phyloP scores from a whole-genome alignment of 2,113 vertebrate species.

The Saimiri boliviensis region DNA sequence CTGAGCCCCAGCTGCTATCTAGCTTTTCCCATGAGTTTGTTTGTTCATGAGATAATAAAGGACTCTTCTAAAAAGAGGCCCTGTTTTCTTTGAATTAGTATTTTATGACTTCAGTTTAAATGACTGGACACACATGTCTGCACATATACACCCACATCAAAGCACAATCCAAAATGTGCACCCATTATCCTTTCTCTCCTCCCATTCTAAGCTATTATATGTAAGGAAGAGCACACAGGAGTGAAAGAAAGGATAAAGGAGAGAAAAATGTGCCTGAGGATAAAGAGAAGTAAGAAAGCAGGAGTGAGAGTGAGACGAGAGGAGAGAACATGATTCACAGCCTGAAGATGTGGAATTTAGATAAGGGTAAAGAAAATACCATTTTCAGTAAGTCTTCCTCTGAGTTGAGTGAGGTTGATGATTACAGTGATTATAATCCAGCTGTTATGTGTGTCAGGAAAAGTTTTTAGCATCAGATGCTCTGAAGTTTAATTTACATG shows the following conservation, averaged over 20 bases:
- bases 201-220: not conserved
- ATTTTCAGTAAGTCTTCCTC: not conserved
- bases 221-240: not conserved
- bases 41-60: not conserved
- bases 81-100: not conserved
- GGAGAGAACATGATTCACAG: not conserved
- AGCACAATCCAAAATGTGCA: not conserved
- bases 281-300: not conserved
- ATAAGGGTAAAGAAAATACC: not conserved
- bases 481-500: not conserved
- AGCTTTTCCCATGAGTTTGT: too few relatives aligned
- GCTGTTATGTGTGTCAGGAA: not conserved
- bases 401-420: not conserved
- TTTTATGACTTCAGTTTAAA: not conserved
- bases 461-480: not conserved
- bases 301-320: not conserved
- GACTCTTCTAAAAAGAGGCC: not conserved
- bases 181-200: not conserved
- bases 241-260: not conserved
- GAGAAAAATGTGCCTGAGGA: not conserved
- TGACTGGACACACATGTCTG: not conserved
- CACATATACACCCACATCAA: not conserved
- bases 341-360: not conserved
- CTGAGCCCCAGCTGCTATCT: not conserved
- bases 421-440: not conserved